Evolutionary conservation across 2,113 vertebrate genomes (phyloP), one percentile per base, ranked within the genome.

Genomic region (Alligator mississippiensis): DNA sequence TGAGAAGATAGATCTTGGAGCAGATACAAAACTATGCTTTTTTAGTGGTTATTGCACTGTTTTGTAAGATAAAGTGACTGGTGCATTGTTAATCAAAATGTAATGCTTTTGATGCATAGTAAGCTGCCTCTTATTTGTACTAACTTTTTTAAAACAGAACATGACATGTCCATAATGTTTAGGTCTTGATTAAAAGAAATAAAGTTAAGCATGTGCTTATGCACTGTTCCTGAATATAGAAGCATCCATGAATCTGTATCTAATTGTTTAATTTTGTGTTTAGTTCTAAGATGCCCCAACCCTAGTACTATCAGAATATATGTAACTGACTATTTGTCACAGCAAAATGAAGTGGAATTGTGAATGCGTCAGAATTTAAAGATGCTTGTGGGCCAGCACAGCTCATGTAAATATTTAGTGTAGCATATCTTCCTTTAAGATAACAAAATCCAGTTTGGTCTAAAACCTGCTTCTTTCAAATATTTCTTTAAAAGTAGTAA

Each of bases 401-500:
- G 70, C 54, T 34, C 4, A 1, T 63, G 60, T 17, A 79, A 74
- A 28, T n/a, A 9, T 47, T 57, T 77, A 66, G 58, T 66, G 63
- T 76, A 30, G 54, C 90, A 62, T 1, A 72, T 2, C 12, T 80
- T 90, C 66, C 4, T 59, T 61, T 30, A 68, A 66, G 54, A 2
- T 75, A 75, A 74, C n/a, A 9, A 90, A 72, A 75, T 90, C 79
- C 57, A 63, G 60, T 84, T 91, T 91, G 88, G 76, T 79, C 94
- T 87, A 80, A 90, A 70, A 77, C 28, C 4, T 28, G 17, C 54
- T 19, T 3, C 63, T 87, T 81, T 87, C n/a, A 70, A 70, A 21
- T n/a, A 70, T 34, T 70, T n/a, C 66, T 70, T 70, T 19, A 34
- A 70, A 70, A 70, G 64, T 70, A 30, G 34, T 70, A 18, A 18